Conservation (phyloP, 37 sponge, comb jelly and placozoan genomes). For the Crambe crambe region DNA sequence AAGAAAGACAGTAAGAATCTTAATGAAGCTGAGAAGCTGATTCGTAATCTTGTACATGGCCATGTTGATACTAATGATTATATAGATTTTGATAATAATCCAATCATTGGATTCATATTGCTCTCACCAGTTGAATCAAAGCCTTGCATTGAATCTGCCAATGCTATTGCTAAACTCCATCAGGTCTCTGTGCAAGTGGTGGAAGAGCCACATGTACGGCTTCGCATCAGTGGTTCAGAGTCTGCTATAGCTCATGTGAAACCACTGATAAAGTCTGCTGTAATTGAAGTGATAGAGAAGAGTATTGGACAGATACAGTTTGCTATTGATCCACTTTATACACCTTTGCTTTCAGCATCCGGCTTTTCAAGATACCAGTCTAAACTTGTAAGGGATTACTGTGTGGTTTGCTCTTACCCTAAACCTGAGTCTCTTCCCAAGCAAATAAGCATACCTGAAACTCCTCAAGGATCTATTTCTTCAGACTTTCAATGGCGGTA, state of each 20-base stretch:
- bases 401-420: slow-evolving; percentile 18
- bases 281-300: slow-evolving; percentile 11
- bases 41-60: slow-evolving; percentile 21
- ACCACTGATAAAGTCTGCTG: slow-evolving; percentile 10
- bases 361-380: slow-evolving; percentile 23
- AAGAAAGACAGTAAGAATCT: slow-evolving; percentile 21
- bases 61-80: neutral
- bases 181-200: slow-evolving; percentile 17
- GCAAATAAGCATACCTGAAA: neutral
- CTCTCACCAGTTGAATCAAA: neutral
- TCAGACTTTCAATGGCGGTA: slow-evolving; percentile 51
- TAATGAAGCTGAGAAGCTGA: slow-evolving; percentile 29
- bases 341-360: slow-evolving; percentile 17
- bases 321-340: neutral
- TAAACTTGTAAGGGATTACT: slow-evolving; percentile 23
- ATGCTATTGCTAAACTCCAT: slow-evolving; percentile 15
- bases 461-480: slow-evolving; percentile 1
- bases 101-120: slow-evolving; percentile 34
- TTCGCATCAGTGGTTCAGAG: slow-evolving; percentile 26
- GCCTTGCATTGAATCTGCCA: slow-evolving; percentile 7
- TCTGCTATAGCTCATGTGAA: slow-evolving; percentile 21
- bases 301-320: slow-evolving; percentile 19
- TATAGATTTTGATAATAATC: slow-evolving; percentile 22
- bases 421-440: slow-evolving; percentile 17
- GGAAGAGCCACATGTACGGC: slow-evolving; percentile 21